Percentiles rank a stretch among this genome's conserved stretches.
Conservation (phyloP, 37 sponge, comb jelly and placozoan species). For the Cliona cf. orientalis region DNA sequence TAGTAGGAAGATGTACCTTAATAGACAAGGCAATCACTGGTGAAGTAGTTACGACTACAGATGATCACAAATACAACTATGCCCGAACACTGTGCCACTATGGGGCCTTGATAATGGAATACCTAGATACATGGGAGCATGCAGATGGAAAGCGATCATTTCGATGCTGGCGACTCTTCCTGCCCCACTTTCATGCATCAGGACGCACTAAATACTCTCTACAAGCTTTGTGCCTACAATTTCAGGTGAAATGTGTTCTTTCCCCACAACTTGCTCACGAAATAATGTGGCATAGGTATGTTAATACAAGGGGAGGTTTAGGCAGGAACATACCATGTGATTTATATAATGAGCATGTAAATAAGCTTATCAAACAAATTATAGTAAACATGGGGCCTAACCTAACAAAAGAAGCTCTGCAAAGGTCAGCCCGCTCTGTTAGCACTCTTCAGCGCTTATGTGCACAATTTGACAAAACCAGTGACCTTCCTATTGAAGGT, state of each 20-base stretch:
- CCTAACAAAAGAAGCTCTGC: slow-evolving; percentile 5
- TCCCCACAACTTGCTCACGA: slow-evolving; percentile 30
- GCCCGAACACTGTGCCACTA: no score
- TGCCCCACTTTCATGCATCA: no score
- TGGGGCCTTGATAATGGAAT: no score
- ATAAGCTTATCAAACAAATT: slow-evolving; percentile 18
- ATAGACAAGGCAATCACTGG: not conserved
- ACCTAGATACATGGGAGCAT: no score
- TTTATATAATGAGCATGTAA: slow-evolving; percentile 28
- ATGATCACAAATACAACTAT: not conserved
- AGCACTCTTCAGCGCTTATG: not conserved
- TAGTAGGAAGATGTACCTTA: no score
- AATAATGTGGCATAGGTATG: slow-evolving; percentile 29
- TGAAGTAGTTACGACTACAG: not conserved
- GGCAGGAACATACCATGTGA: slow-evolving; percentile 40
- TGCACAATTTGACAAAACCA: not conserved
- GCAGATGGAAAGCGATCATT: no score
- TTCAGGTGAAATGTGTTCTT: not conserved
- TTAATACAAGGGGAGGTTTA: slow-evolving; percentile 26
- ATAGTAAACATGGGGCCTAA: slow-evolving; percentile 32
- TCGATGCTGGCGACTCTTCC: no score
- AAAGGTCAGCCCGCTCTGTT: slow-evolving; percentile 24
- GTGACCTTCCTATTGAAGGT: not conserved
- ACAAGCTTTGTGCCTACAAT: slow-evolving; percentile 12
- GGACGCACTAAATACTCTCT: slow-evolving; percentile 29